Evolutionary conservation across 2,797 vertebrate genomes (phyloP).

Genomic region (Microctenopoma stevenorrisi): DNA sequence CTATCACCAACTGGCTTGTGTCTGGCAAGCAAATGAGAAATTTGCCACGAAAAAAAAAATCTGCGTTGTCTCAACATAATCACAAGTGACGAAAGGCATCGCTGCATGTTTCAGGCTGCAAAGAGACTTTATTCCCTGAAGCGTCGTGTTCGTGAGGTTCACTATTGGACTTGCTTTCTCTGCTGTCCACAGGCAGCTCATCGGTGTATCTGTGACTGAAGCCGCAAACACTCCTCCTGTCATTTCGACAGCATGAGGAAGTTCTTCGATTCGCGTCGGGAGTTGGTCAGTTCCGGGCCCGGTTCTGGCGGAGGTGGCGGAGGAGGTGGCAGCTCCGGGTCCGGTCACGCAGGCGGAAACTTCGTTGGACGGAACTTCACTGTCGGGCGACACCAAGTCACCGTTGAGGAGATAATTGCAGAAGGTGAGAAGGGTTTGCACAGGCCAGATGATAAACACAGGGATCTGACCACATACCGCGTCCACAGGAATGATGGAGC

Average conservation of each 20-base stretch:
- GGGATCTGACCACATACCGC: conserved; percentile 32
- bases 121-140: conserved; percentile 33
- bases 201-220: conserved; percentile 10
- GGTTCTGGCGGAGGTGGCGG: conserved; percentile 88
- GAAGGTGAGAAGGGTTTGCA: conserved; percentile 87
- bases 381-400: conserved; percentile 94
- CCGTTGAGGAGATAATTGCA: conserved; percentile 95
- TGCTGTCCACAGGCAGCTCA: conserved; percentile 19
- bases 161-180: conserved; percentile 25
- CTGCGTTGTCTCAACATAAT: conserved; percentile 54
- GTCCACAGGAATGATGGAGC: conserved; percentile 36
- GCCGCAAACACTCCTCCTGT: conserved; percentile 25
- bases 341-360: conserved; percentile 89
- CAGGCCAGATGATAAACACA: conserved; percentile 14
- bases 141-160: conserved; percentile 10
- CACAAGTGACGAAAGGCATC: conserved; percentile 39
- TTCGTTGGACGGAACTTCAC: conserved; percentile 94
- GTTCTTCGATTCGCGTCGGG: conserved; percentile 98
- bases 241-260: conserved; percentile 90
- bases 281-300: conserved; percentile 93
- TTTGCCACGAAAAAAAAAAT: conserved; percentile 45
- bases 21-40: conserved; percentile 65
- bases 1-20: conserved; percentile 58
- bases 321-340: conserved; percentile 78
- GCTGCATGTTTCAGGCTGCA: conserved; percentile 42